These are phyloP conservation scores for Hydractinia echinata DNA, from an alignment of 30 jellyfish, hydroid and myxozoan species.

Conservation along the genomic window DNA sequence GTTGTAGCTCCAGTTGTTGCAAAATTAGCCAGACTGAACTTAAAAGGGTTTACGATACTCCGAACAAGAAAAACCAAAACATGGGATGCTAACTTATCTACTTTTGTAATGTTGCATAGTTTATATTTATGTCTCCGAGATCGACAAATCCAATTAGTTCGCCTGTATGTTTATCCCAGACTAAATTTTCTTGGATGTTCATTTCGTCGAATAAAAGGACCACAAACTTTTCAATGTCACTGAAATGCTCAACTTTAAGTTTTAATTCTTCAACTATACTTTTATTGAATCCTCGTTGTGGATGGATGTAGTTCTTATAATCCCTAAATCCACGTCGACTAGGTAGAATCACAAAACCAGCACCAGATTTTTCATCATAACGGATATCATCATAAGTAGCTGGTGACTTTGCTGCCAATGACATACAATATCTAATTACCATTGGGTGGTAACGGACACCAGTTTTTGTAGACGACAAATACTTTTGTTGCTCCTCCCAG, in stretches of 20 bases:
- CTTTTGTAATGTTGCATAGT: conserved; percentile 54
- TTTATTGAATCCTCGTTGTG: conserved; percentile 54
- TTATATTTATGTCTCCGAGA: conserved; percentile 55
- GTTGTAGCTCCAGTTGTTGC: conserved; percentile 59
- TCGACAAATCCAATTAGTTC: conserved; percentile 70
- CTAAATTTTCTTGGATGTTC: conserved; percentile 63
- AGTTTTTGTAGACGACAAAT: too few relatives aligned
- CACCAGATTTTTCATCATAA: conserved; percentile 27
- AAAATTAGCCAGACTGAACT: conserved; percentile 61
- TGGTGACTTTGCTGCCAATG: conserved; percentile 59
- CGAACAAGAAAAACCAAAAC: conserved; percentile 49
- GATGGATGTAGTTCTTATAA: conserved; percentile 51
- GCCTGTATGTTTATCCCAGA: conserved; percentile 80
- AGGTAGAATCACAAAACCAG: conserved; percentile 52
- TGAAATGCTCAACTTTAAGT: conserved; percentile 30
- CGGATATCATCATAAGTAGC: conserved; percentile 58
- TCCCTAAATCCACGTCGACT: conserved; percentile 54
- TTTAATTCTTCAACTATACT: conserved; percentile 31
- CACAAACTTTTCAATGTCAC: conserved; percentile 38
- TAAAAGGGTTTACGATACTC: conserved; percentile 55
- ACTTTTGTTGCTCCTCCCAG: too few relatives aligned
- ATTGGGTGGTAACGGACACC: too few relatives aligned
- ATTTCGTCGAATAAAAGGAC: conserved; percentile 57
- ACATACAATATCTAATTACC: conserved; percentile 47
- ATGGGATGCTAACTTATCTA: conserved; percentile 52